Percentiles rank a stretch among this genome's conserved stretches.
Evolutionary conservation across 2,113 vertebrate genomes (phyloP).

Genomic region (Muntiacus muntjak): DNA sequence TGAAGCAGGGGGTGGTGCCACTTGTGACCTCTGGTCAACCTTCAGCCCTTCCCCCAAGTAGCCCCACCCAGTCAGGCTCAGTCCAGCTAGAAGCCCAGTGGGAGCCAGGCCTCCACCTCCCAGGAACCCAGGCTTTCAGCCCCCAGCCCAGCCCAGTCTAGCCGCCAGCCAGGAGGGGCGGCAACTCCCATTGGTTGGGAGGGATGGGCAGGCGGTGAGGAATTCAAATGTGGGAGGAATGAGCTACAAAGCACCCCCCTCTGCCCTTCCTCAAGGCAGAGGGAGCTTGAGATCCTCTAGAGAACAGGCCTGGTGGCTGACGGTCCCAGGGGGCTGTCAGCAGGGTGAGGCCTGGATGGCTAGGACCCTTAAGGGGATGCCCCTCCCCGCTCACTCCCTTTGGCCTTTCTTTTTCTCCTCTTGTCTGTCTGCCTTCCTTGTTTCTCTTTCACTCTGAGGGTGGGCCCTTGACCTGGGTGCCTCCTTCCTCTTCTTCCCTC

Average conservation of each 20-base stretch:
- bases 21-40: slow-evolving; percentile 41
- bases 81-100: slow-evolving; percentile 29
- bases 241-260: slow-evolving; percentile 43
- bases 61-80: slow-evolving; percentile 15
- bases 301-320: slow-evolving; percentile 1
- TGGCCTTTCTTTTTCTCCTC: not conserved
- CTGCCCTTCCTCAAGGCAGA: slow-evolving; percentile 30
- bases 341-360: slow-evolving; percentile 1
- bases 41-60: not conserved
- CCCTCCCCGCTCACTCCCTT: not conserved
- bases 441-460: not conserved
- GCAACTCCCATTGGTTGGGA: slow-evolving; percentile 65
- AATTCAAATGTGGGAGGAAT: slow-evolving; percentile 77
- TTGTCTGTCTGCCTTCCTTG: not conserved
- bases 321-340: not conserved
- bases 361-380: not conserved
- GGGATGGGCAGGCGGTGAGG: slow-evolving; percentile 65
- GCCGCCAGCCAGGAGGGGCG: slow-evolving; percentile 50
- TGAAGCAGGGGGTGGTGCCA: slow-evolving; percentile 19
- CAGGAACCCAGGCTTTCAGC: slow-evolving; percentile 62
- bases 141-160: slow-evolving; percentile 57
- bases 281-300: slow-evolving; percentile 46
- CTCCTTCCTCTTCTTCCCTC: not conserved
- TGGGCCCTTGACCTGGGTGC: not conserved
- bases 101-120: slow-evolving; percentile 50